Percentiles rank a stretch among this genome's conserved stretches.
Conservation (phyloP, 2,797 vertebrate genomes). For the Botia almorhae region DNA sequence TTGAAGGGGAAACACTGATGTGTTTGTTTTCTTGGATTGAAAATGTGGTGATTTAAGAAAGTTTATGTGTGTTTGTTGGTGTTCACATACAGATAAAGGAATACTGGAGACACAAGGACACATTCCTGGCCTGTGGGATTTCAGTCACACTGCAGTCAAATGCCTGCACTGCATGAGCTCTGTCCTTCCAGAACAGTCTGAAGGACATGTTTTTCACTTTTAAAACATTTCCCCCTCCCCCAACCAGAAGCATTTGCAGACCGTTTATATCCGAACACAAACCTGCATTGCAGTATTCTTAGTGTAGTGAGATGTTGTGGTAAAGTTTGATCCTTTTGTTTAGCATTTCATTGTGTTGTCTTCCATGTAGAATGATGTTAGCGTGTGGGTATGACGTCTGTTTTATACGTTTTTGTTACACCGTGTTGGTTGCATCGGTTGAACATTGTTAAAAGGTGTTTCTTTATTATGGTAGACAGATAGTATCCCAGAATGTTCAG, state of each 20-base stretch:
- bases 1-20: neutral
- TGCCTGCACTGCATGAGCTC: conserved; percentile 7
- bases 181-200: conserved; percentile 18
- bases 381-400: conserved; percentile 2
- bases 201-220: conserved; percentile 30
- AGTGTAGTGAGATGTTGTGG: neutral
- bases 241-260: neutral
- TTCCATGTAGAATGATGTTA: neutral
- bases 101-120: conserved; percentile 15
- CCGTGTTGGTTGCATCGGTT: too few species aligned
- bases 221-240: neutral
- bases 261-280: neutral
- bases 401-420: neutral
- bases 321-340: conserved; percentile 5
- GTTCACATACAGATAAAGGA: neutral
- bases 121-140: conserved; percentile 4
- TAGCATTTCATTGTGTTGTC: neutral
- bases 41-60: neutral
- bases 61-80: neutral
- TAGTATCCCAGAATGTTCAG: neutral
- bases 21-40: conserved; percentile 12
- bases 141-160: neutral
- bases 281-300: neutral
- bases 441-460: neutral
- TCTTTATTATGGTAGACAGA: neutral